Conservation (phyloP, 2,888 invertebrate genomes). For the Drosophila greeni region DNA sequence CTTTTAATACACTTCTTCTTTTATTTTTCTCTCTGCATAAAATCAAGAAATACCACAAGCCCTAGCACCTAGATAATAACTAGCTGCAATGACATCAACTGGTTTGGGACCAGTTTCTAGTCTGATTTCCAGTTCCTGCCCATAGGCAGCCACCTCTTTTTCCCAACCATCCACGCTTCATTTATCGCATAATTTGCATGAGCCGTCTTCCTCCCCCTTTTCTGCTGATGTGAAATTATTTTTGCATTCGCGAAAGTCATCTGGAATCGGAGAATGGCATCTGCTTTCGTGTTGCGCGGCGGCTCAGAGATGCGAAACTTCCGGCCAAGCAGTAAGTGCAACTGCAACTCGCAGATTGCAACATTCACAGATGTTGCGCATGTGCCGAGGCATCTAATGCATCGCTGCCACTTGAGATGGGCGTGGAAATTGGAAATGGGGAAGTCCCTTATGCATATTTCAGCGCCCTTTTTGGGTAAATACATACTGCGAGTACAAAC, state of each 20-base stretch:
- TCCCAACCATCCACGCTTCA: slow-evolving; percentile 20
- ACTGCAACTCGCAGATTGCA: slow-evolving; percentile 19
- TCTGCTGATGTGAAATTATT: slow-evolving; percentile 24
- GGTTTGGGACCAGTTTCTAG: slow-evolving; percentile 13
- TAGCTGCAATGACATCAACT: slow-evolving; percentile 14
- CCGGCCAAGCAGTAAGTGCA: slow-evolving; percentile 44
- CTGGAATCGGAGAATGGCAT: slow-evolving; percentile 22
- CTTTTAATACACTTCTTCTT: background rate
- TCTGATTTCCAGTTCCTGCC: slow-evolving; percentile 16
- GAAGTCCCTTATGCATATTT: slow-evolving; percentile 46
- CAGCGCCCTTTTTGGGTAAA: slow-evolving; percentile 51
- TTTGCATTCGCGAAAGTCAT: slow-evolving; percentile 33
- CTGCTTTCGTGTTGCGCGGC: slow-evolving; percentile 14
- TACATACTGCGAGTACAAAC: slow-evolving; percentile 24
- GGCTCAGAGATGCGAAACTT: slow-evolving; percentile 49
- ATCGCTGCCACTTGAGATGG: slow-evolving; percentile 50
- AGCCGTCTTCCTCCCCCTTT: background rate
- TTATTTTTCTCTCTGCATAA: background rate
- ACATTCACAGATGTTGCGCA: slow-evolving; percentile 59
- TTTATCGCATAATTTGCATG: slow-evolving; percentile 27
- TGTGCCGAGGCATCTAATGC: slow-evolving; percentile 42
- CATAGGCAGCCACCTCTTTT: slow-evolving; percentile 1
- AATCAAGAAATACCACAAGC: slow-evolving; percentile 8
- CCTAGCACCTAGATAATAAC: slow-evolving; percentile 12
- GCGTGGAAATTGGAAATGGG: slow-evolving; percentile 27